Base-by-base conservation (phyloP, 2,888 invertebrate species). In the Coelopa pilipes region DNA sequence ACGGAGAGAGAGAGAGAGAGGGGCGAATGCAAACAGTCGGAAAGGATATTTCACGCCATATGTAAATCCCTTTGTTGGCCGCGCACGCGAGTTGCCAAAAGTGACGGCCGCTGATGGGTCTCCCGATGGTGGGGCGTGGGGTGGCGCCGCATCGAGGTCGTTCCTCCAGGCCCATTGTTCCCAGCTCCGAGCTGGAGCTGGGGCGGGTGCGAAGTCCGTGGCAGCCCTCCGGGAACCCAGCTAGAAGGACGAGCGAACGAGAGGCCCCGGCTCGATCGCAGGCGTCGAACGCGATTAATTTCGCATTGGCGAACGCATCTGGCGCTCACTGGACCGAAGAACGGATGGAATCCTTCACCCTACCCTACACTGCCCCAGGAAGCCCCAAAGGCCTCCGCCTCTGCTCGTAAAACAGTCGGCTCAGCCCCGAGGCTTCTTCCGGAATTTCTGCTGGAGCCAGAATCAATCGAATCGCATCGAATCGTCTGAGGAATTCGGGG, bases 251-350 rank as follows among this genome's bases (percentile, higher is more conserved):
- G 34, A 2, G 4, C 7, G 4, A 34, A 34, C 24, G 21, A n/a
- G 34, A 13, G 34, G 62, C 19, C 10, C 2, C 34, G 45, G 45
- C n/a, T 34, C 34, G 34, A n/a, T 34, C 15, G 34, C 21, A 45
- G 5, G 34, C 71, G 55, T 76, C 73, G 73, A 76, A 73, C 69
- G 69, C 71, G 74, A 76, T 76, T 74, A 76, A 73, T 68, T 73
- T 69, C 76, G 71, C 68, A 76, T 74, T 74, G 73, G 53, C 57
- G 72, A 73, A 66, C 68, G 45, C 21, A 17, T 53, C 55, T 10
- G 15, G 10, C n/a, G n/a, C 19, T 55, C 5, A 12, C 13, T 17
- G 55, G 19, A 55, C 17, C 55, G 13, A n/a, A 55, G n/a, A n/a
- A n/a, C n/a, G n/a, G n/a, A n/a, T n/a, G n/a, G n/a, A n/a, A n/a